Base-by-base conservation (phyloP, 2,113 vertebrate species). In the Odontesthes bonariensis region DNA sequence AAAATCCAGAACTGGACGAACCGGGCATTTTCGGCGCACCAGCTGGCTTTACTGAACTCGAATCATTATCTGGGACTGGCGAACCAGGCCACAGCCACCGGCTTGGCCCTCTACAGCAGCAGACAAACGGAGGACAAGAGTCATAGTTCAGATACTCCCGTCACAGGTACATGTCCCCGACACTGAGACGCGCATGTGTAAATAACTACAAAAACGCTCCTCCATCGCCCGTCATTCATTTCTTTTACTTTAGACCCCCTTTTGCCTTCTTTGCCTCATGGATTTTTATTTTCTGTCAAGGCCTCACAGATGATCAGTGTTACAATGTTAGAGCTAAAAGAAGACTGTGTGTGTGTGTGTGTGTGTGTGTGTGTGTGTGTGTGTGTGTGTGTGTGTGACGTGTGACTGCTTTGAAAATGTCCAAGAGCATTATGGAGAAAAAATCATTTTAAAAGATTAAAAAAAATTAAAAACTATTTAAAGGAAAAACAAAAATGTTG, bases 1-100 rank as follows among this genome's bases (percentile, higher is more conserved):
- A 98, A 97, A 93, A 96, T 98, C 89, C 96, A 97, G 76, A 94
- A 92, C 91, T 98, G 97, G 97, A 94, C 96, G 86, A 96, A 95
- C 92, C 92, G 97, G 85, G 95, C 96, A 10, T 97, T 98, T 92
- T 95, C 97, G 51, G 96, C 94, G 88, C 96, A 94, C 69, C 95
- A 94, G 85, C 94, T 99, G 85, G 95, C 97, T 79, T 93, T 99
- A 91, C 95, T 99, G 88, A 96, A 96, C 94, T 94, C 96, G 2
- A 96, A 96, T 78, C 97, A 97, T 84, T 96, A 97, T 81, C 93
- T 97, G 88, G 97, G 96, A 94, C 96, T 98, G 78, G 94, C 89
- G 73, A 92, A 94, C 89, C 93, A 95, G 91, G 91, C 94, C 69
- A 92, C 90, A 8, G 91, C 94, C 57, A 91, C 92, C 68, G 93